Evolutionary conservation across 2,888 invertebrate genomes (phyloP), one percentile per base, ranked within the genome.

Genomic region (Euplagia quadripunctaria): DNA sequence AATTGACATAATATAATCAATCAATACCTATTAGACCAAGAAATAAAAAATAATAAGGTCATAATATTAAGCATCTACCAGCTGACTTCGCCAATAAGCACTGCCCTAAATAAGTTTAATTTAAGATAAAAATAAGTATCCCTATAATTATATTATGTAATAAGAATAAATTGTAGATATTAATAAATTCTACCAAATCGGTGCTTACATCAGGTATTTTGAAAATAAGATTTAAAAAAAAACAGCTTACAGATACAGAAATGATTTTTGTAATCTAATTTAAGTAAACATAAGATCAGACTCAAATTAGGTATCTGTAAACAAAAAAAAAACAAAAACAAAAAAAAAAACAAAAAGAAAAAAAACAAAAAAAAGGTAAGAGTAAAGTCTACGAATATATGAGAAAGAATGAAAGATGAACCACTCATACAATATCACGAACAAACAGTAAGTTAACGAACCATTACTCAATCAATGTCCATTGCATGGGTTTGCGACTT

Each of bases 81-180:
- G 68, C 55, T 68, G 55, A 68, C 68, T 68, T 41, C 4, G 12
- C 68, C 51, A 31, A 14, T 43, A 68, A 67, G 42, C 68, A 68
- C 68, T 68, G 68, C 68, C 68, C 14, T 68, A 17, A 12, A 55
- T 42, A 68, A 42, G 31, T 42, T 14, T 61, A 61, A 61, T 7
- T 61, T 61, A 61, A 61, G 12, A 61, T 31, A 61, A 6, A n/a
- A 8, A 20, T 31, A 61, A 31, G 61, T 31, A 61, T 61, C 20
- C 3, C 4, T 20, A 11, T 9, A 11, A 9, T 11, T 20, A 20
- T 51, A 51, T 51, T 14, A 14, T 51, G 16, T 51, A 14, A 16
- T 16, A 51, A 14, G 4, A 16, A 17, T 6, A 17, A 17, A 12
- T 52, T 16, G 7, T 17, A 52, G 7, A 52, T 17, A 17, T 17